phyloP scores from a whole-genome alignment of 2,113 vertebrate species.

The Hippocampus zosterae region DNA sequence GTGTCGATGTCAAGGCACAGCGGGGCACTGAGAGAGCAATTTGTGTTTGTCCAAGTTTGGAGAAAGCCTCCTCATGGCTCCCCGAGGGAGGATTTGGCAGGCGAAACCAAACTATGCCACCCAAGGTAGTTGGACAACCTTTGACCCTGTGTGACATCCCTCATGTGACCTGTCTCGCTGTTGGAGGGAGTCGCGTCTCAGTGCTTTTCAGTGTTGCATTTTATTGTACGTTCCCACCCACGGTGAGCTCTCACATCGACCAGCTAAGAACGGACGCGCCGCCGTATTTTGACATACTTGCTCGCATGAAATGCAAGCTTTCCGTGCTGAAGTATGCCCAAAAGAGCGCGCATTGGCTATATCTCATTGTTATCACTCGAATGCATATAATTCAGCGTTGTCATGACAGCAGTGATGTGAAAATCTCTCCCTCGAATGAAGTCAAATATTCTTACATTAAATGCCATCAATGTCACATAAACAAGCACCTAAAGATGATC shows the following conservation, averaged over 20 bases:
- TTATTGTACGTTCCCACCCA: constrained; percentile 42
- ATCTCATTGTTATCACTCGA: constrained; percentile 39
- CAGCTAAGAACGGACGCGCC: constrained; percentile 3
- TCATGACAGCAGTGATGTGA: constrained; percentile 33
- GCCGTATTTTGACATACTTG: constrained; percentile 11
- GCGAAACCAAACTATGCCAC: constrained; percentile 61
- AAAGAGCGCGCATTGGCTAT: constrained; percentile 6
- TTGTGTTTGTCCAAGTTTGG: constrained; percentile 44
- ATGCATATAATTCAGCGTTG: constrained; percentile 46
- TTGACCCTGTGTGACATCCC: constrained; percentile 51
- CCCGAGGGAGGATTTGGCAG: constrained; percentile 42
- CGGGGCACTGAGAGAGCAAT: constrained; percentile 22
- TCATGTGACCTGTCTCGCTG: constrained; percentile 33
- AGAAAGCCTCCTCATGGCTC: constrained; percentile 37
- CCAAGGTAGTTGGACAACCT: constrained; percentile 63
- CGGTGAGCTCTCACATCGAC: constrained; percentile 21
- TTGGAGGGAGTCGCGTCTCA: constrained; percentile 39
- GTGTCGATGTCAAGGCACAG: constrained; percentile 13
- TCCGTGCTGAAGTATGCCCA: constrained; percentile 17
- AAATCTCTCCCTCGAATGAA: constrained; percentile 6
- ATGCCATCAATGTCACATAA: background rate
- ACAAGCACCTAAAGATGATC: background rate
- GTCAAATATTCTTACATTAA: background rate
- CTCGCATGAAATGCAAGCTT: constrained; percentile 21
- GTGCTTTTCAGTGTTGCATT: constrained; percentile 37